Evolutionary conservation across 1,140 invertebrate genomes (phyloP).

Genomic region (Cydia fagiglandana): DNA sequence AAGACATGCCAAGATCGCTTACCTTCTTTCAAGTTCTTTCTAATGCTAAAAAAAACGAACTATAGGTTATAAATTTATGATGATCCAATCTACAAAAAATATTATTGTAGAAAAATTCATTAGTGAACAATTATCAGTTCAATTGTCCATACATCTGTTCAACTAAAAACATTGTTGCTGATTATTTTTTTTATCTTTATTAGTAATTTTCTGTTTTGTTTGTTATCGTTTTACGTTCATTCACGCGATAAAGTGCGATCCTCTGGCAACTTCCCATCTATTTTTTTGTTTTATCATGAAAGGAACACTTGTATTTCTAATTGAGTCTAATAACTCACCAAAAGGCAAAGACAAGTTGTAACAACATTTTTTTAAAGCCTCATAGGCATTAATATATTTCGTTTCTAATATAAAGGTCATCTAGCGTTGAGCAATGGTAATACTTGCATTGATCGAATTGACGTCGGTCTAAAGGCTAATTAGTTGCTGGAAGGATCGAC

Average conservation of each 20-base stretch:
- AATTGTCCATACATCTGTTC: constrained; percentile 9
- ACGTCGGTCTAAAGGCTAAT: too few relatives aligned
- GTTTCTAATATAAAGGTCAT: too few relatives aligned
- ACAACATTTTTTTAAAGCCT: too few relatives aligned
- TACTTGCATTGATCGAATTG: too few relatives aligned
- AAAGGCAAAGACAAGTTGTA: constrained; percentile 29
- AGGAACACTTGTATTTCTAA: constrained; percentile 53
- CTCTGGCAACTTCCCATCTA: background rate
- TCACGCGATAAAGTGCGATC: background rate
- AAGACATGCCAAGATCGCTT: too few relatives aligned
- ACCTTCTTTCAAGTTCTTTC: too few relatives aligned
- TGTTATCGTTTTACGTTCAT: constrained; percentile 30
- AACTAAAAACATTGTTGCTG: background rate
- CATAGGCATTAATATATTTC: too few relatives aligned
- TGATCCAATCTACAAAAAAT: background rate
- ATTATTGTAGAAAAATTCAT: background rate
- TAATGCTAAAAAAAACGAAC: background rate
- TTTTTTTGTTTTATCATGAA: constrained; percentile 50
- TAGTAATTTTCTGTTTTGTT: constrained; percentile 37
- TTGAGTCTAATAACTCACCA: constrained; percentile 54
- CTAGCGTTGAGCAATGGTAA: too few relatives aligned
- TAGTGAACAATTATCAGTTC: background rate
- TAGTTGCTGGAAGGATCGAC: too few relatives aligned
- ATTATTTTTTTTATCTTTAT: constrained; percentile 25
- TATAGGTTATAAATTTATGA: background rate